Conservation (phyloP, 1,140 invertebrate species). For the Chrysomallon squamiferum region DNA sequence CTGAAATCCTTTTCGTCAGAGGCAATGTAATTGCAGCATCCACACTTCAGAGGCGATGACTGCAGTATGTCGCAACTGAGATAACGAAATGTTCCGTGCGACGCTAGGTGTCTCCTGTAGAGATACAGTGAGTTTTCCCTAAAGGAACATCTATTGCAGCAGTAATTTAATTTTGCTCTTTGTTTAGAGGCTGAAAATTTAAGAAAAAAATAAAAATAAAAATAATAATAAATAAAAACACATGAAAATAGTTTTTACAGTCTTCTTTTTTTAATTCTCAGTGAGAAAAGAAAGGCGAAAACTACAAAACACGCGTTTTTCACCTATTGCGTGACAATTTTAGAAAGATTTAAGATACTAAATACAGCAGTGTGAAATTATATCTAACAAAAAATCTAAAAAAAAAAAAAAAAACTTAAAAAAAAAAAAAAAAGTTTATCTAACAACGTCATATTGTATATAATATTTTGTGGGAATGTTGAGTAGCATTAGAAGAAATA, state of each 20-base stretch:
- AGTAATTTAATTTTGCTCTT: neutral
- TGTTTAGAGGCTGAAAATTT: neutral
- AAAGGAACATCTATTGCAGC: neutral
- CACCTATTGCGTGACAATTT: too few species aligned
- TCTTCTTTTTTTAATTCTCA: neutral
- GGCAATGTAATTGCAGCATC: neutral
- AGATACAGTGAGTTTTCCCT: neutral
- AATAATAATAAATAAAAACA: too few species aligned
- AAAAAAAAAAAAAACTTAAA: too few species aligned
- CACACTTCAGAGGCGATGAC: neutral
- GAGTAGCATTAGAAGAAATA: too few species aligned
- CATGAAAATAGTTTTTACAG: neutral
- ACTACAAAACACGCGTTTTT: too few species aligned
- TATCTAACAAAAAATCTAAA: too few species aligned
- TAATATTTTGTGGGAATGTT: too few species aligned
- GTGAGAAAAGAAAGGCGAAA: too few species aligned
- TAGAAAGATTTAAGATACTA: too few species aligned
- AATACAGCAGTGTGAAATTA: too few species aligned
- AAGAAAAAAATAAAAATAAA: neutral
- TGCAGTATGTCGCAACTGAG: neutral
- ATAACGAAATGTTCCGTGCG: neutral
- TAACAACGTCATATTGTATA: too few species aligned
- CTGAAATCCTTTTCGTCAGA: neutral
- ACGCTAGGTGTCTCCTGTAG: neutral
- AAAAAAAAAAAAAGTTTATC: too few species aligned